Evolutionary conservation across 2,113 vertebrate species (phyloP).

Genomic region (Corvus hawaiiensis): DNA sequence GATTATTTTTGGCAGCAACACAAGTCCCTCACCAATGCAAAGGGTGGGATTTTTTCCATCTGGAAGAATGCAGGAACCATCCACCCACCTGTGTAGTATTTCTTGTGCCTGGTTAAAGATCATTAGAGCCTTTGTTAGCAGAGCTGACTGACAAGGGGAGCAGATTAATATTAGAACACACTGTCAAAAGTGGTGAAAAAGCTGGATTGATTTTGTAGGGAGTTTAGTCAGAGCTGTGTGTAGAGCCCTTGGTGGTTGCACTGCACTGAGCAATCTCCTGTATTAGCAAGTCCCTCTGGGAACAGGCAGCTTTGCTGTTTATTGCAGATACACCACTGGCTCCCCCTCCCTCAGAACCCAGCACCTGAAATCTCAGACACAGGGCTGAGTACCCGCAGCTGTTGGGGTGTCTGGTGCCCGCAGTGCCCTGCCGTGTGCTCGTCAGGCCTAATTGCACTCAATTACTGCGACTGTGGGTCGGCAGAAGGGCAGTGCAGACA

Average conservation of each 20-base stretch:
- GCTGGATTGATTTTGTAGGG: slow-evolving; percentile 72
- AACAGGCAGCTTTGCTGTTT: slow-evolving; percentile 47
- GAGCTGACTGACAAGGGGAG: slow-evolving; percentile 67
- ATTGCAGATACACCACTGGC: neutral
- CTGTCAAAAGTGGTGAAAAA: slow-evolving; percentile 73
- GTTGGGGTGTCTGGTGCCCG: fast-evolving
- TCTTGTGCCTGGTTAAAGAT: slow-evolving; percentile 69
- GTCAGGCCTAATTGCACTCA: fast-evolving
- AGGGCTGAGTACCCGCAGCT: fast-evolving
- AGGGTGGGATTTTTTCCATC: neutral
- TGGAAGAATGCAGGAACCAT: neutral
- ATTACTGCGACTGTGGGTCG: fast-evolving
- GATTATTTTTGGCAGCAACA: fast-evolving
- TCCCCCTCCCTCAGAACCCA: neutral
- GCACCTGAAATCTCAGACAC: fast-evolving
- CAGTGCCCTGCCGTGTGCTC: fast-evolving
- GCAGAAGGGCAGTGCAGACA: neutral
- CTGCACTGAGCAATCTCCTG: slow-evolving; percentile 62
- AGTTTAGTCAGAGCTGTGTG: slow-evolving; percentile 67
- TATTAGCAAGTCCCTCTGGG: slow-evolving; percentile 59
- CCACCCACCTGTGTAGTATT: slow-evolving; percentile 12
- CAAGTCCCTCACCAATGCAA: fast-evolving
- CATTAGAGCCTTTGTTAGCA: slow-evolving; percentile 67
- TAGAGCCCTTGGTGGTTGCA: slow-evolving; percentile 63
- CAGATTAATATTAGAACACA: slow-evolving; percentile 75